phyloP scores from a whole-genome alignment of 2,113 vertebrate genomes.

The Clarias macrocephalus region DNA sequence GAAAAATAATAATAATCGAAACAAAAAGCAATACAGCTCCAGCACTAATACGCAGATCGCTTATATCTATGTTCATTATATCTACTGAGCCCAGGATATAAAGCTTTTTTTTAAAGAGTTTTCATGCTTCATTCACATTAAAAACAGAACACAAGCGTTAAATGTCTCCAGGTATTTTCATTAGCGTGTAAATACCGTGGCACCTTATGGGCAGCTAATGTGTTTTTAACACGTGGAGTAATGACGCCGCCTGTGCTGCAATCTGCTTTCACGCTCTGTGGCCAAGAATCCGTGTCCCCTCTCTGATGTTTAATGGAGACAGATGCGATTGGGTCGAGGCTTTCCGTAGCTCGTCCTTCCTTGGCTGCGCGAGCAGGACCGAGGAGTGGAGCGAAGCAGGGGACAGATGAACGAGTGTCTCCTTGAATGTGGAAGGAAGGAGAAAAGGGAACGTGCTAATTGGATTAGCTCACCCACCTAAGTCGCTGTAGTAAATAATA shows the following conservation, averaged over 20 bases:
- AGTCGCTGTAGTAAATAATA: conserved; percentile 24
- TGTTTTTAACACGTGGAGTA: conserved; percentile 63
- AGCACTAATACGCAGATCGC: background rate
- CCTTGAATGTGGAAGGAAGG: conserved; percentile 21
- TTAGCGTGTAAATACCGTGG: conserved; percentile 44
- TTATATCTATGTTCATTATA: background rate
- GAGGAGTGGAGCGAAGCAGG: conserved; percentile 11
- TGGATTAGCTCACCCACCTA: conserved; percentile 26
- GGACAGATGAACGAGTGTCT: conserved; percentile 16
- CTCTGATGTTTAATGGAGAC: conserved; percentile 59
- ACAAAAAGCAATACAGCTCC: background rate
- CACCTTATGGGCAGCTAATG: conserved; percentile 58
- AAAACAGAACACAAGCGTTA: conserved; percentile 27
- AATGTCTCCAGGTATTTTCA: conserved; percentile 54
- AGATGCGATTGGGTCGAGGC: conserved; percentile 57
- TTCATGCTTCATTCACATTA: conserved; percentile 27
- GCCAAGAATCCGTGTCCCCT: conserved; percentile 29
- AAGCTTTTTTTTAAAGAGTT: too few species aligned
- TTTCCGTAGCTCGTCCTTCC: conserved; percentile 51
- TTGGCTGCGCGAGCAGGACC: conserved; percentile 43
- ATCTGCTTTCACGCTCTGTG: conserved; percentile 56
- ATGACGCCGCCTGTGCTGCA: conserved; percentile 57
- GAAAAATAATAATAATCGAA: too few species aligned
- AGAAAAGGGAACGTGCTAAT: conserved; percentile 23
- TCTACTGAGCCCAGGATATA: background rate